A percentile compares a stretch with the other conserved stretches of the same genome.
These are phyloP conservation scores for Agrilus cyanescens DNA, from an alignment of 2,888 invertebrate genomes.

Conservation along the genomic window DNA sequence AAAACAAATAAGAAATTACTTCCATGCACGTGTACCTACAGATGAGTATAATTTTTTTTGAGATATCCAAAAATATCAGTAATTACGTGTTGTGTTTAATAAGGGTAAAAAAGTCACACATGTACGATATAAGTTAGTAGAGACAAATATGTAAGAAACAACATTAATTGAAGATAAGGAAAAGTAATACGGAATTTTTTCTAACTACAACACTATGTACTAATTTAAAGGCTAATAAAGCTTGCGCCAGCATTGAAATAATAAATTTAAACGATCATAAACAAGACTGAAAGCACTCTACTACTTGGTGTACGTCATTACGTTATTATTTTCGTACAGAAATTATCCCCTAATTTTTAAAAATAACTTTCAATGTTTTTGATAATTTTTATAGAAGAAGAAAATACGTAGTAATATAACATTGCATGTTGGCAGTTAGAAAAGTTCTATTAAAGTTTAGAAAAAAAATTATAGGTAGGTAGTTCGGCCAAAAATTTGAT, in stretches of 20 bases:
- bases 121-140: constrained; percentile 2
- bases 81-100: constrained; percentile 2
- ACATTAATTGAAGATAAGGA: constrained; percentile 2
- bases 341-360: too few relatives aligned
- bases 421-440: too few relatives aligned
- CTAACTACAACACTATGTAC: constrained; percentile 13
- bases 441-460: too few relatives aligned
- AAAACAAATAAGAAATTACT: constrained; percentile 13
- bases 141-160: constrained; percentile 2
- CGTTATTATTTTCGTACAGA: too few relatives aligned
- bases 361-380: too few relatives aligned
- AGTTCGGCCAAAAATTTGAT: too few relatives aligned
- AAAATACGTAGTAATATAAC: too few relatives aligned
- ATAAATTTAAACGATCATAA: constrained; percentile 8
- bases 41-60: constrained; percentile 4
- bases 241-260: constrained; percentile 41
- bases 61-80: not conserved
- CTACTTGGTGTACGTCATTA: too few relatives aligned
- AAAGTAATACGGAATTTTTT: constrained; percentile 3
- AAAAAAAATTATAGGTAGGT: too few relatives aligned
- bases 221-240: constrained; percentile 18
- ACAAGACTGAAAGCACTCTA: too few relatives aligned
- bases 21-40: constrained; percentile 16
- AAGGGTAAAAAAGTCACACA: constrained; percentile 5
- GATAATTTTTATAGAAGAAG: too few relatives aligned